Percentiles rank a stretch among this genome's conserved stretches.
Conservation (phyloP, 2,888 invertebrate species). For the Chloroclystis v-ata region DNA sequence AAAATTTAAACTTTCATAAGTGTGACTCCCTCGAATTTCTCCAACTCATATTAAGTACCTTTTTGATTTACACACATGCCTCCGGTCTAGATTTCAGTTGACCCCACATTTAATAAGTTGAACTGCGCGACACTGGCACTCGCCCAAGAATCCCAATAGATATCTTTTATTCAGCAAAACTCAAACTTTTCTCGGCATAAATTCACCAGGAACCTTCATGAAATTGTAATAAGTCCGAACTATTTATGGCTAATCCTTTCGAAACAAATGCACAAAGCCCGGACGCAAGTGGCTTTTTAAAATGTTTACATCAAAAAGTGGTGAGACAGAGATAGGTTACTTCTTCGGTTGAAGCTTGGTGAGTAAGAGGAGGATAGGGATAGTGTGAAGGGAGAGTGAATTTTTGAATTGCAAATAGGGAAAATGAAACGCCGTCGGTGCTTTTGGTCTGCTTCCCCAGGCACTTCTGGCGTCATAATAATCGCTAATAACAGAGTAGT, state of each 20-base stretch:
- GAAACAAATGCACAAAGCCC: slow-evolving; percentile 64
- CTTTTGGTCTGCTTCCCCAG: slow-evolving; percentile 51
- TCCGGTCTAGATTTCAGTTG: slow-evolving; percentile 32
- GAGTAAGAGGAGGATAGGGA: slow-evolving; percentile 34
- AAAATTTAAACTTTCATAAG: not conserved
- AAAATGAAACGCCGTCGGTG: slow-evolving; percentile 57
- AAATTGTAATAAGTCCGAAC: slow-evolving; percentile 74
- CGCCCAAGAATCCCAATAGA: slow-evolving; percentile 66
- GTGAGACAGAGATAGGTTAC: slow-evolving; percentile 40
- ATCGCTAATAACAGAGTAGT: slow-evolving; percentile 69
- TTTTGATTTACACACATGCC: slow-evolving; percentile 9
- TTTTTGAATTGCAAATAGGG: slow-evolving; percentile 76
- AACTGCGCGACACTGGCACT: slow-evolving; percentile 57
- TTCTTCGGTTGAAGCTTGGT: slow-evolving; percentile 31
- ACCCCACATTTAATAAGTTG: slow-evolving; percentile 44
- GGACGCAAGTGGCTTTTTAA: slow-evolving; percentile 53
- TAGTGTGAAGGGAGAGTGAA: slow-evolving; percentile 51
- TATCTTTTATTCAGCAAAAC: slow-evolving; percentile 75
- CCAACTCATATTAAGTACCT: not conserved
- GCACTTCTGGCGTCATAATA: slow-evolving; percentile 66
- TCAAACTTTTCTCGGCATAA: slow-evolving; percentile 74
- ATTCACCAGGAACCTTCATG: slow-evolving; percentile 70
- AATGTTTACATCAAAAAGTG: slow-evolving; percentile 52
- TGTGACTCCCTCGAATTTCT: not conserved
- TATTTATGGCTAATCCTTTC: slow-evolving; percentile 77